These are phyloP conservation scores for Neolamprologus tretocephalus DNA, from an alignment of 2,113 vertebrate genomes.

Conservation along the genomic window DNA sequence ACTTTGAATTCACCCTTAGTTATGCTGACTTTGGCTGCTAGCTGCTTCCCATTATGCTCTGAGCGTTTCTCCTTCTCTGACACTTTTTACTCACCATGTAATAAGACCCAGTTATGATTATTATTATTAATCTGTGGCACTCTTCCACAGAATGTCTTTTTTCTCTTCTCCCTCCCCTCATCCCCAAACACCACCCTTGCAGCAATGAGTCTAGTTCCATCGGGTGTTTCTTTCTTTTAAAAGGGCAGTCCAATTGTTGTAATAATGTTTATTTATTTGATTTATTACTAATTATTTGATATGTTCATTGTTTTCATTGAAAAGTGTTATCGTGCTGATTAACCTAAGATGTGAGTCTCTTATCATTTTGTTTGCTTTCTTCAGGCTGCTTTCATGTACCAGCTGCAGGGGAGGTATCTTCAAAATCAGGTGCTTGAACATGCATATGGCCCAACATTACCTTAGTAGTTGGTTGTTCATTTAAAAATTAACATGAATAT, in stretches of 20 bases:
- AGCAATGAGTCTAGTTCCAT: too few relatives aligned
- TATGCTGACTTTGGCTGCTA: not conserved
- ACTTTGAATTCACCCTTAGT: not conserved
- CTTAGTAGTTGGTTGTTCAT: not conserved
- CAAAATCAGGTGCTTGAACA: not conserved
- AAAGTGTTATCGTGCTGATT: not conserved
- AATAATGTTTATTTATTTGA: not conserved
- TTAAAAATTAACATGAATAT: not conserved
- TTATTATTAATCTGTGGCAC: not conserved
- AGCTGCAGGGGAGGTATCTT: not conserved
- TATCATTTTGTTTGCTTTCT: not conserved
- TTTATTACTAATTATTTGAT: not conserved
- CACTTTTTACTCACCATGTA: not conserved
- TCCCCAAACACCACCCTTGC: too few relatives aligned
- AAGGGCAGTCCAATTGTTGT: not conserved
- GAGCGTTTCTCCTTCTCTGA: not conserved
- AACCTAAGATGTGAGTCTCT: not conserved
- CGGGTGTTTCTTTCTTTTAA: too few relatives aligned
- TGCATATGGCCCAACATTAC: not conserved
- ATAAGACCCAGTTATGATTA: not conserved
- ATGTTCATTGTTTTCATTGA: not conserved
- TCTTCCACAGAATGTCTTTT: not conserved
- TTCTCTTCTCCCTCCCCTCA: too few relatives aligned
- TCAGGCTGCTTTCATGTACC: not conserved
- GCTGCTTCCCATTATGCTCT: accelerated